Conservation (phyloP, 2,888 invertebrate genomes). For the Tenthredo scrophulariae region DNA sequence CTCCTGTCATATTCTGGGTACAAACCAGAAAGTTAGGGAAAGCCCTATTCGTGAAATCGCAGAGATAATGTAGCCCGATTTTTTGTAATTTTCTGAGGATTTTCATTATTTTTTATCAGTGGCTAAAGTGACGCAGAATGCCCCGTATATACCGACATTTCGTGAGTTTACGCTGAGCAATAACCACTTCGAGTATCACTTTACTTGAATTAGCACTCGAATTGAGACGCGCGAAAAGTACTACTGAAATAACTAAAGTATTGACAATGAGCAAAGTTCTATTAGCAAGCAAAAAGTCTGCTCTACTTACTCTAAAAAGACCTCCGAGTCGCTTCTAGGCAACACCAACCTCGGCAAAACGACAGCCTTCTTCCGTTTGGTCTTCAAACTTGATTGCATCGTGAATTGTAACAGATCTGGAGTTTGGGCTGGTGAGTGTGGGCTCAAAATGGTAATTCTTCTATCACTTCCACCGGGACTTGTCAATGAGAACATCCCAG, state of each 20-base stretch:
- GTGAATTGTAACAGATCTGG: slow-evolving; percentile 83
- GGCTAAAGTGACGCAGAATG: too few relatives aligned
- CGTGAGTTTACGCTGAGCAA: too few relatives aligned
- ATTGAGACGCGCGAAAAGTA: background rate
- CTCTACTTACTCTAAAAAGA: slow-evolving; percentile 82
- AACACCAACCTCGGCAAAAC: slow-evolving; percentile 87
- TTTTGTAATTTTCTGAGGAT: too few relatives aligned
- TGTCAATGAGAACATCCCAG: slow-evolving; percentile 80
- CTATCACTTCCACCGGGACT: slow-evolving; percentile 81
- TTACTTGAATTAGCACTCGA: background rate
- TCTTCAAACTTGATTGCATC: slow-evolving; percentile 80
- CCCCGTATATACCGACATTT: too few relatives aligned
- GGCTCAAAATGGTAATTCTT: slow-evolving; percentile 89
- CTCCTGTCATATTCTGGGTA: too few relatives aligned
- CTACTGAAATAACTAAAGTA: background rate
- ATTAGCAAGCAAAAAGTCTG: background rate
- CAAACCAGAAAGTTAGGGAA: too few relatives aligned
- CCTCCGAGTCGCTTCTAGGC: slow-evolving; percentile 88
- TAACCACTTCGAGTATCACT: background rate
- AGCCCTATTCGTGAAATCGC: too few relatives aligned
- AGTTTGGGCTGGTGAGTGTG: slow-evolving; percentile 87
- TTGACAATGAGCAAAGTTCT: background rate
- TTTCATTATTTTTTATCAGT: too few relatives aligned
- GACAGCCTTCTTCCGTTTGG: slow-evolving; percentile 86
- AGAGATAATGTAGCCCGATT: too few relatives aligned